These are phyloP conservation scores for Celastrina argiolus DNA, from an alignment of 2,888 invertebrate genomes.

Conservation along the genomic window DNA sequence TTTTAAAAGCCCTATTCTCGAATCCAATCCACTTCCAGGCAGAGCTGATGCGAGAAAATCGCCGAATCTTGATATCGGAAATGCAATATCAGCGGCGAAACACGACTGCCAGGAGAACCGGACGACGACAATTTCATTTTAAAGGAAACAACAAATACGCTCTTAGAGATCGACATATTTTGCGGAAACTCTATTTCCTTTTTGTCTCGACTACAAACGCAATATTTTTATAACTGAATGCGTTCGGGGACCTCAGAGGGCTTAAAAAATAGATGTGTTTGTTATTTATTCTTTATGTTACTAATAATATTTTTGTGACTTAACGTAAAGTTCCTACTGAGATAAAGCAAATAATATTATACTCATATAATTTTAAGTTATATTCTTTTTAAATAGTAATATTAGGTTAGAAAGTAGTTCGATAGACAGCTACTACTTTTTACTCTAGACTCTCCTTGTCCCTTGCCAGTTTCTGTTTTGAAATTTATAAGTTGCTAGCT, in stretches of 20 bases:
- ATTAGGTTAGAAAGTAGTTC: too few species aligned
- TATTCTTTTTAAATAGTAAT: too few species aligned
- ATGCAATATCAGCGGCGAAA: slow-evolving; percentile 19
- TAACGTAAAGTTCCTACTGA: background rate
- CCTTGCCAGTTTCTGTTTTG: too few species aligned
- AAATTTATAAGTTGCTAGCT: too few species aligned
- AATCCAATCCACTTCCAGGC: slow-evolving; percentile 10
- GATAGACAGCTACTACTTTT: too few species aligned
- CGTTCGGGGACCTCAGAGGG: background rate
- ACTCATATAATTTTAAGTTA: too few species aligned
- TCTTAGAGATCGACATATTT: slow-evolving; percentile 15
- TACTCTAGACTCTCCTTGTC: too few species aligned
- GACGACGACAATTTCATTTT: slow-evolving; percentile 16
- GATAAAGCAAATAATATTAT: background rate
- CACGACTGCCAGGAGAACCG: slow-evolving; percentile 7
- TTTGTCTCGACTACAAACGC: background rate
- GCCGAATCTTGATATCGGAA: slow-evolving; percentile 19
- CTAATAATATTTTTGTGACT: background rate
- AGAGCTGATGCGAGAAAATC: slow-evolving; percentile 14
- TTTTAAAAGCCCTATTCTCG: background rate
- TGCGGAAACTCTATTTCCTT: slow-evolving; percentile 6
- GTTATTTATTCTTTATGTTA: background rate
- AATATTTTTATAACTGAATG: slow-evolving; percentile 12
- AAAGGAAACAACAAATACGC: slow-evolving; percentile 21
- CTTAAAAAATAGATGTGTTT: background rate